Evolutionary conservation across 1,140 invertebrate genomes (phyloP).

Genomic region (Onthophagus taurus): DNA sequence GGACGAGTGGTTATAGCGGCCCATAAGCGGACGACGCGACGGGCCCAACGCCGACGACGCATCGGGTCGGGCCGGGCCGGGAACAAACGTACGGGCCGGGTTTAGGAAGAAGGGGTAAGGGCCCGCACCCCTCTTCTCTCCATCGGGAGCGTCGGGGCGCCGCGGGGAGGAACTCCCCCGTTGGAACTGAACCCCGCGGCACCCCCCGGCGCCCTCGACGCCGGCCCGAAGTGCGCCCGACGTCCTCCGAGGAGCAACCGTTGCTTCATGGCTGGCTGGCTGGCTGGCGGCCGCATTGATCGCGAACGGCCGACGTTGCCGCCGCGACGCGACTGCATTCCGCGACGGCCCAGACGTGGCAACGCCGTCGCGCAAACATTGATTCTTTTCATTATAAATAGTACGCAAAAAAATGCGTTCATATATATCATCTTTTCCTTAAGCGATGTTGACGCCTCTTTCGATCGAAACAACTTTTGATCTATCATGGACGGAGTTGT

Average conservation of each 20-base stretch:
- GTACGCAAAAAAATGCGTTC: conserved; percentile 35
- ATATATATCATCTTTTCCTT: conserved; percentile 35
- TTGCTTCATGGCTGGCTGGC: too few relatives aligned
- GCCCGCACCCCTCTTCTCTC: too few relatives aligned
- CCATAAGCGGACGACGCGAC: too few relatives aligned
- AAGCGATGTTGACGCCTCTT: too few relatives aligned
- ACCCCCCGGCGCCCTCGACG: not conserved
- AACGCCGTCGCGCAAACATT: conserved; percentile 32
- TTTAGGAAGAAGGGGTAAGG: too few relatives aligned
- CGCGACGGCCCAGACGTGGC: conserved; percentile 15
- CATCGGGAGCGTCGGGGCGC: not conserved
- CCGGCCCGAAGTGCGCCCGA: conserved; percentile 20
- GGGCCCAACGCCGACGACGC: too few relatives aligned
- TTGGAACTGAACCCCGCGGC: not conserved
- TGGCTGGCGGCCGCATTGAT: conserved; percentile 14
- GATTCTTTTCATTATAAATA: conserved; percentile 37
- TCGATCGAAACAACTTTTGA: too few relatives aligned
- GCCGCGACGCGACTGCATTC: conserved; percentile 6
- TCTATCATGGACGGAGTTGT: too few relatives aligned
- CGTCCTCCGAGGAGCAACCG: conserved; percentile 24
- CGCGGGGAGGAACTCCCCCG: not conserved
- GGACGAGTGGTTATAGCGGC: too few relatives aligned
- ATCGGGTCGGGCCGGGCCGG: too few relatives aligned
- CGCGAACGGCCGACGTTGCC: conserved; percentile 7
- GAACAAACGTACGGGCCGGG: too few relatives aligned